Evolutionary conservation across 2,113 vertebrate species (phyloP), one percentile per base, ranked within the genome.

Genomic region (Gavialis gangeticus): DNA sequence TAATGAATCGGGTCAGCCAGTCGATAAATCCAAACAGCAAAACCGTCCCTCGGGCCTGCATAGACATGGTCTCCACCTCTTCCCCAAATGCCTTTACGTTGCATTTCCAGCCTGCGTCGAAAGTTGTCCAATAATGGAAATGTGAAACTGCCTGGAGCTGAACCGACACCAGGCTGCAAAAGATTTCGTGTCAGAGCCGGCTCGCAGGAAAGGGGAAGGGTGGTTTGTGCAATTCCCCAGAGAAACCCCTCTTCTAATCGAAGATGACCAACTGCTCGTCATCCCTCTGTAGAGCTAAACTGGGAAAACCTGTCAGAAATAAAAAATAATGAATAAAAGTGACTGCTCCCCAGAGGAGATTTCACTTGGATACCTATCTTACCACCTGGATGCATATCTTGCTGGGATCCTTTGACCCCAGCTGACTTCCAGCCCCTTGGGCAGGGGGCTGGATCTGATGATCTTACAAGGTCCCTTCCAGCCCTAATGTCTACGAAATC

Each of bases 61-160:
- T 85, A 93, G 80, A 75, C 79, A 67, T 81, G 80, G 73, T 84
- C 27, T 93, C 82, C 34, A 13, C 19, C 30, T 89, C 95, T 87
- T 80, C 82, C 79, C 75, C 92, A 95, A 96, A 84, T 90, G 92
- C 63, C 85, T 90, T 92, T 84, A 94, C 96, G 95, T 94, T 80
- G 62, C 71, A 92, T 95, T 91, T 93, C 76, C 94, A 85, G 57
- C 85, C 87, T 90, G 89, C 66, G 60, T 67, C 88, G 25, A 1
- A 95, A 94, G 93, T 96, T 96, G 96, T 95, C 28, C 90, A 86
- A 95, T 96, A 96, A 96, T 95, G 95, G 95, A 92, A 87, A 93
- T 94, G 95, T 96, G 96, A 97, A 93, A 66, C 92, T 84, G 92
- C 82, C 60, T 82, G 82, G 94, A 91, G 94, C 89, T n/a, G 78